These are phyloP conservation scores for Apoda limacodes DNA, from an alignment of 2,888 invertebrate species.

Conservation along the genomic window DNA sequence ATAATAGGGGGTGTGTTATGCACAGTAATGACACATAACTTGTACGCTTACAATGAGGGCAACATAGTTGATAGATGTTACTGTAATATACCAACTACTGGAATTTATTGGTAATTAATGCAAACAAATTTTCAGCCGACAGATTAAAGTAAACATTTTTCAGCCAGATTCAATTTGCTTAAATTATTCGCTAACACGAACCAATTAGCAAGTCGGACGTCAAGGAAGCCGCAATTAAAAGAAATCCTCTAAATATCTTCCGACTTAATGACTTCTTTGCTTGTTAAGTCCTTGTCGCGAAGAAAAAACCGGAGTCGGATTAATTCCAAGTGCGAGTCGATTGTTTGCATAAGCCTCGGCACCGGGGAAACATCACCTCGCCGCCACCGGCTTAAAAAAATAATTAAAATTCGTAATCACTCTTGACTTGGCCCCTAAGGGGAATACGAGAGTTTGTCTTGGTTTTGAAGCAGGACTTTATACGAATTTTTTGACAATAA, in stretches of 20 bases:
- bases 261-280: conserved; percentile 69
- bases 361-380: conserved; percentile 65
- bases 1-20: conserved; percentile 55
- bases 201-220: conserved; percentile 63
- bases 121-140: conserved; percentile 12
- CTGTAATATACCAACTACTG: too few relatives aligned
- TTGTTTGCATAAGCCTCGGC: conserved; percentile 67
- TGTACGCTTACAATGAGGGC: too few relatives aligned
- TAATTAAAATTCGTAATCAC: conserved; percentile 71
- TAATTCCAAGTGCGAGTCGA: conserved; percentile 70
- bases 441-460: conserved; percentile 44
- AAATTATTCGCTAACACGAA: conserved; percentile 52
- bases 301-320: conserved; percentile 62
- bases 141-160: conserved; percentile 29
- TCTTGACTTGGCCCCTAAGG: conserved; percentile 60
- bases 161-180: conserved; percentile 46
- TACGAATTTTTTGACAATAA: too few relatives aligned
- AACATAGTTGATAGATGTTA: too few relatives aligned
- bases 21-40: conserved; percentile 46
- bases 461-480: conserved; percentile 27
- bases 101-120: conserved; percentile 11
- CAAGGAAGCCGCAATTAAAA: conserved; percentile 66
- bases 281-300: conserved; percentile 69
- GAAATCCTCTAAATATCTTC: conserved; percentile 65
- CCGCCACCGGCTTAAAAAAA: conserved; percentile 69